Evolutionary conservation across 2,888 invertebrate species (phyloP).

Genomic region (Ligdia adustata): DNA sequence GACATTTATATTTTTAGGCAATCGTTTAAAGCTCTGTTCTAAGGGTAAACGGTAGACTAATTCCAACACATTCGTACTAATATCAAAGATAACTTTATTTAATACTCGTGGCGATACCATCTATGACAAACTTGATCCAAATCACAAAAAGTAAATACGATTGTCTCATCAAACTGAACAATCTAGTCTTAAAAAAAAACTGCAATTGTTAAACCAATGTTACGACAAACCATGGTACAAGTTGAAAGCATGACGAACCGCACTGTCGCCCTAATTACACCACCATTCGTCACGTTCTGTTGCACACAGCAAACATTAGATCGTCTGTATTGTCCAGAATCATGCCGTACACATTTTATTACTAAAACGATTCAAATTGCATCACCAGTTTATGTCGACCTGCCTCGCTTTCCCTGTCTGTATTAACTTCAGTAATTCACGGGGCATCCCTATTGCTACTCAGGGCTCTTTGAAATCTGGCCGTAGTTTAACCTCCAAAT

Average conservation of each 20-base stretch:
- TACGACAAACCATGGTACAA: conserved; percentile 30
- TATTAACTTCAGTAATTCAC: conserved; percentile 20
- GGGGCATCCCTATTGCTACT: conserved; percentile 23
- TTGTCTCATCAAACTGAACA: neutral
- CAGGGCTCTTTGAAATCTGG: conserved; percentile 45
- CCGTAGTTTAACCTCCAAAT: conserved; percentile 47
- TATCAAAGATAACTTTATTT: too few species aligned
- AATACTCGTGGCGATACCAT: too few species aligned
- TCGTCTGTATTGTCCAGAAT: conserved; percentile 21
- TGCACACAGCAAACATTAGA: conserved; percentile 41
- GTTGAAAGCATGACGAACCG: conserved; percentile 37
- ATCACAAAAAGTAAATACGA: too few species aligned
- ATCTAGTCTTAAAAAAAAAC: conserved; percentile 15
- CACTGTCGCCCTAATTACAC: conserved; percentile 45
- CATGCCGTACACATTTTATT: conserved; percentile 32
- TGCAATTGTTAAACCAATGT: conserved; percentile 29
- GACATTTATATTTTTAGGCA: too few species aligned
- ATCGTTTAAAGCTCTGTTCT: too few species aligned
- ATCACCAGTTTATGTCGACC: conserved; percentile 47
- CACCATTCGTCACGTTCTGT: conserved; percentile 53
- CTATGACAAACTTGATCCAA: too few species aligned
- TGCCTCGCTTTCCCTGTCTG: conserved; percentile 36
- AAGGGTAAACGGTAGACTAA: too few species aligned
- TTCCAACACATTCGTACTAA: too few species aligned
- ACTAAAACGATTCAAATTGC: conserved; percentile 56